Conservation (phyloP, 2,888 invertebrate species). For the Colostygia pectinataria region DNA sequence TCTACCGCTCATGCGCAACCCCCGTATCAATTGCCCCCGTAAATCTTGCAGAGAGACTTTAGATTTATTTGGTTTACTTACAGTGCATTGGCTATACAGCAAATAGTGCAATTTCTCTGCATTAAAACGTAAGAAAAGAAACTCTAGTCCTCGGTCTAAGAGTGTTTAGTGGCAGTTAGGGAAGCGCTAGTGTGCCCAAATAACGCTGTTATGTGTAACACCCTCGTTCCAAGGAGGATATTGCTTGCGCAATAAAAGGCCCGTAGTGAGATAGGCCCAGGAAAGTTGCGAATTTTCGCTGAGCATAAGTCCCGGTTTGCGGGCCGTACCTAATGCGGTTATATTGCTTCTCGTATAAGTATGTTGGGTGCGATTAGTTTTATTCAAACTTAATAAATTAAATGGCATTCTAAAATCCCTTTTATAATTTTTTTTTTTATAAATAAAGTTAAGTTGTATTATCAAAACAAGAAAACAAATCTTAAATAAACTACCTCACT, state of each 20-base stretch:
- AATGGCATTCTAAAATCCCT: no score
- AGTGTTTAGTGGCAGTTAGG: constrained; percentile 51
- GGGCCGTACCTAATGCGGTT: constrained; percentile 19
- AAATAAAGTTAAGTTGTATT: no score
- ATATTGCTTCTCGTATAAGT: constrained; percentile 20
- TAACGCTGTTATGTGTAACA: constrained; percentile 45
- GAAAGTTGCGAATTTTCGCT: constrained; percentile 24
- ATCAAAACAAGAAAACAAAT: no score
- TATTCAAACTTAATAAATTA: constrained; percentile 8
- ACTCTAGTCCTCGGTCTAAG: constrained; percentile 34
- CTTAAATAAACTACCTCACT: no score
- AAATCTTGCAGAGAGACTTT: no score
- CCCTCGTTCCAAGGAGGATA: constrained; percentile 41
- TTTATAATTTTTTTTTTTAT: no score
- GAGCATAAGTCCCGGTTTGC: constrained; percentile 18
- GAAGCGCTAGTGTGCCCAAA: constrained; percentile 44
- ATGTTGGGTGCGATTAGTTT: constrained; percentile 13
- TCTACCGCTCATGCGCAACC: no score
- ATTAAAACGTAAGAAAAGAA: constrained; percentile 2
- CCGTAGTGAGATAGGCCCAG: constrained; percentile 24
- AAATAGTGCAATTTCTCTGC: background rate
- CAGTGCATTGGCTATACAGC: no score
- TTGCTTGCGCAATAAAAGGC: constrained; percentile 50
- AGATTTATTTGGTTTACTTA: no score
- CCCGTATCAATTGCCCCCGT: no score